phyloP scores from a whole-genome alignment of 2,888 invertebrate species.

The Drosophila austrosaltans region DNA sequence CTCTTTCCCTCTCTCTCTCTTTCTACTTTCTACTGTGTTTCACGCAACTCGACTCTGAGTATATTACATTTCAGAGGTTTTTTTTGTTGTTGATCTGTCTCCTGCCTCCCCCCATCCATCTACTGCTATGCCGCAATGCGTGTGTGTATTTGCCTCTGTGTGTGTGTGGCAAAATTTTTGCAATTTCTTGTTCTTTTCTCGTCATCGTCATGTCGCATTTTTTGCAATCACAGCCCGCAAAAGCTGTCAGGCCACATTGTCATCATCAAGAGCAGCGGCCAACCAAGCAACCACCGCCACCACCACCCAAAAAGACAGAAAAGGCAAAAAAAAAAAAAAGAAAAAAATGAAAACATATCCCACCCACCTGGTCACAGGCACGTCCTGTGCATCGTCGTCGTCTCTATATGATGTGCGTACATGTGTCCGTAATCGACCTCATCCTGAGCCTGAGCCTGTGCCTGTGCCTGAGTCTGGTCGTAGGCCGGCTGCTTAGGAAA shows the following conservation, averaged over 20 bases:
- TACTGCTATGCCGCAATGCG: background rate
- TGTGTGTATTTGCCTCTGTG: background rate
- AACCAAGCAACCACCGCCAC: conserved; percentile 25
- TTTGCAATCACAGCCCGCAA: conserved; percentile 74
- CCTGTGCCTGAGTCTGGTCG: conserved; percentile 28
- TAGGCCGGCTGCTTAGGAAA: conserved; percentile 49
- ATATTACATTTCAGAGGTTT: conserved; percentile 72
- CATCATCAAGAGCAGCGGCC: conserved; percentile 63
- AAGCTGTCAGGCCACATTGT: conserved; percentile 78
- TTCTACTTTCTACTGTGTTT: background rate
- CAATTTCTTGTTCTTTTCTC: conserved; percentile 71
- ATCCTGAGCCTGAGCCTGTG: conserved; percentile 35
- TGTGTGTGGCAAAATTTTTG: conserved; percentile 44
- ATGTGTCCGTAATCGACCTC: conserved; percentile 69
- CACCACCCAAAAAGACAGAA: conserved; percentile 13
- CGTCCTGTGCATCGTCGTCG: conserved; percentile 22
- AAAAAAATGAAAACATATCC: conserved; percentile 17
- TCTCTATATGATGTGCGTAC: conserved; percentile 40
- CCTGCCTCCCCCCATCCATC: background rate
- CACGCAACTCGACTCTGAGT: conserved; percentile 53
- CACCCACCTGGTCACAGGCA: conserved; percentile 66
- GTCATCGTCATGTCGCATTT: conserved; percentile 75
- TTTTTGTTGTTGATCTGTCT: conserved; percentile 1
- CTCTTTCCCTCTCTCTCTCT: too few species aligned
- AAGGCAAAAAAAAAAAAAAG: background rate